phyloP scores from a whole-genome alignment of 2,797 vertebrate genomes.

The Botia kubotai region DNA sequence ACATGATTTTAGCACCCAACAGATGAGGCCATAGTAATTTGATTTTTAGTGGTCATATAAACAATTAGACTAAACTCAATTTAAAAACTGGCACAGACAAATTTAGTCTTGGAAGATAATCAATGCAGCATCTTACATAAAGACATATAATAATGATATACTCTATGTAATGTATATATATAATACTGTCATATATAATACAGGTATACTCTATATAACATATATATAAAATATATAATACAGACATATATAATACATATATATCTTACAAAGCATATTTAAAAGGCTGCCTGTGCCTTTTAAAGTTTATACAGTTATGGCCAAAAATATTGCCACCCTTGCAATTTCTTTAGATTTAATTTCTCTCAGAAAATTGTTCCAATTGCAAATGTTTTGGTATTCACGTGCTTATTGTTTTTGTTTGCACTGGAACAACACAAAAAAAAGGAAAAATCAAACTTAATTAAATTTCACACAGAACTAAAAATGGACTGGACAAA shows the following conservation, averaged over 20 bases:
- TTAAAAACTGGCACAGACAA: neutral
- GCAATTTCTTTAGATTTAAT: too few species aligned
- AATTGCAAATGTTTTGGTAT: too few species aligned
- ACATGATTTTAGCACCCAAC: neutral
- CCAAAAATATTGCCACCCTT: too few species aligned
- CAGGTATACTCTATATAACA: neutral
- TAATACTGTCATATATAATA: too few species aligned
- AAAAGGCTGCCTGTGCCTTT: neutral
- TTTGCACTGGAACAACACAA: too few species aligned
- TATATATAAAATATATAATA: too few species aligned
- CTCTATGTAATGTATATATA: too few species aligned
- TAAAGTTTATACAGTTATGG: neutral
- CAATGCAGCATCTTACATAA: neutral
- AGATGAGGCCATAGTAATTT: neutral
- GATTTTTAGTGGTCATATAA: constrained; percentile 20
- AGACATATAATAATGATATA: too few species aligned
- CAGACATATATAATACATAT: neutral
- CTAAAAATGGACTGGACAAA: too few species aligned
- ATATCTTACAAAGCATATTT: neutral
- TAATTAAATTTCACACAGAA: too few species aligned
- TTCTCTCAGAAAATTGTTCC: neutral
- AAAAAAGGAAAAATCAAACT: too few species aligned
- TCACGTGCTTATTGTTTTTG: too few species aligned
- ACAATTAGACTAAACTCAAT: neutral
- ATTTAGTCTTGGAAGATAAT: constrained; percentile 6